Base-by-base conservation (phyloP, 2,888 invertebrate genomes). In the Micropterix aruncella region DNA sequence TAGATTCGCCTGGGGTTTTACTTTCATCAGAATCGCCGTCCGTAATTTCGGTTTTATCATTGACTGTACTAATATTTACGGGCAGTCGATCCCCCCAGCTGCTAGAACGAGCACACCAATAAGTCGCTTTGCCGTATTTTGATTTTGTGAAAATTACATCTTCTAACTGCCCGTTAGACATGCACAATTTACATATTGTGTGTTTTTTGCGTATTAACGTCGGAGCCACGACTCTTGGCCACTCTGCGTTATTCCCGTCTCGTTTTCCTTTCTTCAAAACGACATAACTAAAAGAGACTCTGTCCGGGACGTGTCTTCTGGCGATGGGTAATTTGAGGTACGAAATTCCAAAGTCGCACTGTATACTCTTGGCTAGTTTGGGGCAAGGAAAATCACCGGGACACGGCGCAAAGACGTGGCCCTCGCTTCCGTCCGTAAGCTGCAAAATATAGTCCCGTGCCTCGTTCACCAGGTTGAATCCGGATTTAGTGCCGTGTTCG, bases 41-140 rank as follows among this genome's bases (percentile, higher is more conserved):
- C n/a, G n/a, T n/a, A n/a, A n/a, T n/a, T n/a, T n/a, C n/a, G n/a
- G n/a, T n/a, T n/a, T n/a, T 37, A 50, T 45, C 5, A 45, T 42
- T 46, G 45, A 43, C 38, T 46, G 46, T 40, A 44, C 48, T 48
- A 45, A 72, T 51, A 55, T 73, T 66, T 18, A 83, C 65, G 17
- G 91, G 91, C 48, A 92, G 62, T 37, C 79, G 62, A 61, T 91
- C 91, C 3, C 91, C 90, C 87, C 88, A 90, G 51, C 74, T 72
- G 51, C 80, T 76, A 2, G 74, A 70, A 55, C 79, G 74, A 0
- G 85, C 86, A 64, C 87, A 86, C 52, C 77, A 70, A 54, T 87
- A 89, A 0, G 80, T 71, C 12, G 66, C 83, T 79, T 78, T 82
- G 61, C 87, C 86, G 55, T 84, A 77, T 59, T 83, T 89, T 0